A percentile compares a stretch with the other conserved stretches of the same genome.
phyloP scores from a whole-genome alignment of 2,797 vertebrate genomes.

The Pseudomugil tenellus region DNA sequence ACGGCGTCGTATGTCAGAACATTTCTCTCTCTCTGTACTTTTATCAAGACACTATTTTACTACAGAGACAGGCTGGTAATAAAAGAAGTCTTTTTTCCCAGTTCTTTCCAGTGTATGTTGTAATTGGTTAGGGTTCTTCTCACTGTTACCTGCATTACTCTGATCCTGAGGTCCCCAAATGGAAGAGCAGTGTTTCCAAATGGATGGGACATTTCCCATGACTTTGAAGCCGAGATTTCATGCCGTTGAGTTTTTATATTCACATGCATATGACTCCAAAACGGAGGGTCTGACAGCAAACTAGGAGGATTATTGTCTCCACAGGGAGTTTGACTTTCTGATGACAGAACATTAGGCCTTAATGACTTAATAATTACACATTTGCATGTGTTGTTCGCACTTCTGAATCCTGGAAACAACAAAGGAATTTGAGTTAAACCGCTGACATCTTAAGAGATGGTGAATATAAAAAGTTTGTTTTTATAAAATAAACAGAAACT shows the following conservation, averaged over 20 bases:
- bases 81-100: no score
- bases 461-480: not conserved
- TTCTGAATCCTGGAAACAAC: not conserved
- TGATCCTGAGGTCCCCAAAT: not conserved
- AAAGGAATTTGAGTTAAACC: not conserved
- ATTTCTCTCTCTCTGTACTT: not conserved
- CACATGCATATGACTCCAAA: not conserved
- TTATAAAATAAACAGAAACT: not conserved
- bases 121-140: not conserved
- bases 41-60: not conserved
- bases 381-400: constrained; percentile 1
- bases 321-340: not conserved
- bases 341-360: not conserved
- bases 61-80: not conserved
- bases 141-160: not conserved
- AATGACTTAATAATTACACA: constrained; percentile 4
- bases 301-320: not conserved
- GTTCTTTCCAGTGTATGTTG: not conserved
- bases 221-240: not conserved
- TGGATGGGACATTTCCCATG: not conserved
- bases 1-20: not conserved
- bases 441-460: not conserved
- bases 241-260: not conserved
- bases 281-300: not conserved
- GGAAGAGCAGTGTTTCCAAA: not conserved